These are phyloP conservation scores for Drosophila kohkoa DNA, from an alignment of 1,140 invertebrate genomes.

Conservation along the genomic window DNA sequence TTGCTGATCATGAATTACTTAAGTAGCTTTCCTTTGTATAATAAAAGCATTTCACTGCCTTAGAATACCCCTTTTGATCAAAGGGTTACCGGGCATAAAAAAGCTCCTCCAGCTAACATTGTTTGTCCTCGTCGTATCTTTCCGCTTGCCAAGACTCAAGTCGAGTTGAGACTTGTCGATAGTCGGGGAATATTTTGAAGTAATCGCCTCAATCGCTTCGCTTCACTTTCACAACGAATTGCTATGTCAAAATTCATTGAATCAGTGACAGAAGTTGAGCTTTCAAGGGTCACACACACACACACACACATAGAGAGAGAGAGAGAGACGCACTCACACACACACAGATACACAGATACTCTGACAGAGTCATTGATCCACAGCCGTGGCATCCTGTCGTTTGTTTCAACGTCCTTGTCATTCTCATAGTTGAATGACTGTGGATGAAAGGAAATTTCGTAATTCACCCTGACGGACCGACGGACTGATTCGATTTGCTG, in stretches of 20 bases:
- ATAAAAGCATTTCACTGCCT: no score
- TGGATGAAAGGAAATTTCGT: slow-evolving; percentile 33
- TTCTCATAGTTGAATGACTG: slow-evolving; percentile 36
- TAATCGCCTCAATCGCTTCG: slow-evolving; percentile 36
- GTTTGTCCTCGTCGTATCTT: neutral
- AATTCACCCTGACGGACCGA: slow-evolving; percentile 25
- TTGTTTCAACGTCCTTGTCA: slow-evolving; percentile 42
- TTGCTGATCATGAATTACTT: no score
- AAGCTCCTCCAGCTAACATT: neutral
- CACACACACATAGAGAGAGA: neutral
- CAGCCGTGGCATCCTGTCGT: slow-evolving; percentile 14
- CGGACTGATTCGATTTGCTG: neutral
- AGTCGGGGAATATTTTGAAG: slow-evolving; percentile 19
- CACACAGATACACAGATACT: slow-evolving; percentile 4
- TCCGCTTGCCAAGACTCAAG: neutral
- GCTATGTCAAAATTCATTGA: slow-evolving; percentile 45
- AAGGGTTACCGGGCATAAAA: neutral
- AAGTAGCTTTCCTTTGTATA: no score
- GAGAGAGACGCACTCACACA: neutral
- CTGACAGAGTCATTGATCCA: slow-evolving; percentile 18
- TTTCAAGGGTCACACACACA: slow-evolving; percentile 21
- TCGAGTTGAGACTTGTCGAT: neutral
- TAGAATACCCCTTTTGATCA: neutral
- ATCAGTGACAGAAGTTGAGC: slow-evolving; percentile 25
- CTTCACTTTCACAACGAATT: slow-evolving; percentile 35